Conservation (phyloP, 2,797 vertebrate species). For the Tarsius wallacei region DNA sequence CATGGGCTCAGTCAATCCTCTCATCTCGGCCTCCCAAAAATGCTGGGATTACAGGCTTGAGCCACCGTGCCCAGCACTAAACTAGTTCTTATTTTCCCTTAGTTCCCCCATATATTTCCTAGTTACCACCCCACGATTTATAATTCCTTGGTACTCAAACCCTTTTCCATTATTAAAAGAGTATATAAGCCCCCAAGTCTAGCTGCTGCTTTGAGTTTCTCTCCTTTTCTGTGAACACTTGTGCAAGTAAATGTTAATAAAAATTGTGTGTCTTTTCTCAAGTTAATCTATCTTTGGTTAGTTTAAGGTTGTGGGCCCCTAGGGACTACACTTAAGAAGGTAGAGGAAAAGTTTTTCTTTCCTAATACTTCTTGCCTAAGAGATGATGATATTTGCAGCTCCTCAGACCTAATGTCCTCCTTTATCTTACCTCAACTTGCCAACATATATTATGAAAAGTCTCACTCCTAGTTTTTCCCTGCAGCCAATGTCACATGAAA, state of each 20-base stretch:
- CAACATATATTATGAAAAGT: not conserved
- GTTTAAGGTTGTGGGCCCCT: constrained; percentile 29
- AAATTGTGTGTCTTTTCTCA: not conserved
- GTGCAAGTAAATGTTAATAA: not conserved
- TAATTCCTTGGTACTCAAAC: not conserved
- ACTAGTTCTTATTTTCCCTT: not conserved
- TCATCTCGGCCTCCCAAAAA: too few species aligned
- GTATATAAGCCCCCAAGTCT: not conserved
- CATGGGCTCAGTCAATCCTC: too few species aligned
- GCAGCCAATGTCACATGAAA: not conserved
- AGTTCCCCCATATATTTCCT: not conserved
- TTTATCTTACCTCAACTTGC: not conserved
- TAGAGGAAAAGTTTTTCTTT: not conserved
- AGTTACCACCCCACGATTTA: not conserved
- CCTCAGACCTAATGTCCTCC: not conserved
- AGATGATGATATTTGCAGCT: not conserved
- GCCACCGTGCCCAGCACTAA: too few species aligned
- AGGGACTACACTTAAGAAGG: not conserved
- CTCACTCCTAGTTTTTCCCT: not conserved
- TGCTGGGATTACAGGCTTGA: too few species aligned
- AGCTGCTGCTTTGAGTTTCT: not conserved
- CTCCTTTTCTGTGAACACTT: not conserved
- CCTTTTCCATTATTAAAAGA: constrained; percentile 3
- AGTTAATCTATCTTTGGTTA: not conserved
- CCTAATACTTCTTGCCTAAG: not conserved